Conservation (phyloP, 2,797 vertebrate genomes). For the Sebastes minor region DNA sequence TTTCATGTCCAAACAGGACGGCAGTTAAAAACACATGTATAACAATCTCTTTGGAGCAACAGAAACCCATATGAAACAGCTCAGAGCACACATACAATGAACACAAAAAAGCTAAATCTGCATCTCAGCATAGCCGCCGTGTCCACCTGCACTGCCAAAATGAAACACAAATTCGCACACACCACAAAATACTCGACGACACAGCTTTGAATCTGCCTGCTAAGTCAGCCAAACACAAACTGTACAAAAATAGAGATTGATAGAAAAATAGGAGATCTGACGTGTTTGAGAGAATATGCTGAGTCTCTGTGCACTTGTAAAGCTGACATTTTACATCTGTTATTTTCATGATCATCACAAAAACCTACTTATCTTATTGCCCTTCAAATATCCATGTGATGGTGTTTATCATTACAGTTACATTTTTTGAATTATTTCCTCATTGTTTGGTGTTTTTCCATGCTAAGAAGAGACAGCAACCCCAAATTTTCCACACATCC, state of each 20-base stretch:
- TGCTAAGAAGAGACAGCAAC: background rate
- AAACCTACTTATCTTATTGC: constrained; percentile 11
- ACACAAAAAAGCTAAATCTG: constrained; percentile 15
- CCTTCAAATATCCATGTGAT: constrained; percentile 4
- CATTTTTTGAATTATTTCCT: background rate
- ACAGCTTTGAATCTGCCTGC: constrained; percentile 48
- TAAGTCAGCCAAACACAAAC: constrained; percentile 63
- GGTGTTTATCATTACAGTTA: background rate
- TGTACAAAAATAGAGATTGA: constrained; percentile 81
- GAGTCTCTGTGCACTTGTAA: constrained; percentile 30
- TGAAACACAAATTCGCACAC: constrained; percentile 46
- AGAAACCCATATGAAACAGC: constrained; percentile 55
- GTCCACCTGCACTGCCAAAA: constrained; percentile 27
- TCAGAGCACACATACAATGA: constrained; percentile 24
- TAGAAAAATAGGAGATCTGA: constrained; percentile 82
- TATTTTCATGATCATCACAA: background rate
- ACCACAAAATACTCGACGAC: constrained; percentile 24
- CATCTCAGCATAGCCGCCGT: background rate
- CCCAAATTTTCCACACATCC: background rate
- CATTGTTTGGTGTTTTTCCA: constrained; percentile 7
- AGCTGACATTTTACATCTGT: constrained; percentile 27
- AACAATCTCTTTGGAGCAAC: constrained; percentile 68
- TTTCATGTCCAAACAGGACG: constrained; percentile 38
- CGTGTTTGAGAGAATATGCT: constrained; percentile 37
- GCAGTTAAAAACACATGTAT: constrained; percentile 43